Conservation (phyloP, 2,797 vertebrate genomes). For the Malacoctenus gilli region DNA sequence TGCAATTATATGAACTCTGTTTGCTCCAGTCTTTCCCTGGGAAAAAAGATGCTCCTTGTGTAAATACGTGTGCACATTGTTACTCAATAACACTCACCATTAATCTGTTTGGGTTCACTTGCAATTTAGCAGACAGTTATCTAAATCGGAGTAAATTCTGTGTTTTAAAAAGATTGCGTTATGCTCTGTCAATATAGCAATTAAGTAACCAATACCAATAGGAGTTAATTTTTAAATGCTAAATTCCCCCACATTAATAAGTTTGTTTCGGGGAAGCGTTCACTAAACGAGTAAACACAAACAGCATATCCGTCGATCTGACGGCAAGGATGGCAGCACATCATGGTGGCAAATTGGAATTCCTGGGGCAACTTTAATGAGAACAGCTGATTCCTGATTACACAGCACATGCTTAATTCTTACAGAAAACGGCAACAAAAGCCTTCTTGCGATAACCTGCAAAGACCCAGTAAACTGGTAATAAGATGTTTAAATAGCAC, state of each 20-base stretch:
- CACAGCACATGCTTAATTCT: slow-evolving; percentile 29
- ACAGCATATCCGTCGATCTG: no score
- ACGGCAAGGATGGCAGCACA: not conserved
- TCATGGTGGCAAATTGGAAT: not conserved
- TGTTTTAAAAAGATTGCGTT: no score
- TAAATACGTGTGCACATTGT: no score
- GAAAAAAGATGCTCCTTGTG: no score
- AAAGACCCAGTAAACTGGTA: slow-evolving; percentile 29
- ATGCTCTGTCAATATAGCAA: no score
- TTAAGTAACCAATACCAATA: no score
- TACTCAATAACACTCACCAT: no score
- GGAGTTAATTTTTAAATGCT: not conserved
- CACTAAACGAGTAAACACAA: not conserved
- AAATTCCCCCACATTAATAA: not conserved
- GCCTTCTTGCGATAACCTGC: slow-evolving; percentile 3
- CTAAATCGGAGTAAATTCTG: no score
- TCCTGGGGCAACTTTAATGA: not conserved
- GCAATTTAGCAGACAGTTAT: no score
- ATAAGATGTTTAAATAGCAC: slow-evolving; percentile 53
- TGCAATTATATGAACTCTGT: no score
- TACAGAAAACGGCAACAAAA: slow-evolving; percentile 20
- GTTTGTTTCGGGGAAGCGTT: not conserved
- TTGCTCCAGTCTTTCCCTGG: no score
- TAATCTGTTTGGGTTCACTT: no score
- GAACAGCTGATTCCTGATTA: slow-evolving; percentile 12